phyloP scores from a whole-genome alignment of 2,797 vertebrate genomes.

The Selene dorsalis region DNA sequence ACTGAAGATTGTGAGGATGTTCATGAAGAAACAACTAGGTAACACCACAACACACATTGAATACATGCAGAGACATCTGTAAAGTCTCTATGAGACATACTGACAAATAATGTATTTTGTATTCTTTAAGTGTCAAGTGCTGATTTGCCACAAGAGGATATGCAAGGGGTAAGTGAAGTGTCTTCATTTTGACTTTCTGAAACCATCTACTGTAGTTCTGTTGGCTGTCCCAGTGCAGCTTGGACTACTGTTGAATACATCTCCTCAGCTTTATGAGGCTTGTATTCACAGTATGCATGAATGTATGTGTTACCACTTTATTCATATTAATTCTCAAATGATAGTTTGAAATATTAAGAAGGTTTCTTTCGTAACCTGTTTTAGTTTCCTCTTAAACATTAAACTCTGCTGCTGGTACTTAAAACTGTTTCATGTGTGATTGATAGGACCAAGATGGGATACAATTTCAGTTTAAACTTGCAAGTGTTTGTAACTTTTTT shows the following conservation, averaged over 20 bases:
- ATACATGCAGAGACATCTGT: neutral
- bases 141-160: neutral
- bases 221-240: neutral
- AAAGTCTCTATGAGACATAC: neutral
- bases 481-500: too few species aligned
- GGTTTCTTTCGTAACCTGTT: too few species aligned
- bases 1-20: neutral
- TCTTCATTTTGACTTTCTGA: too few species aligned
- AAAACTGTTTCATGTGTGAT: too few species aligned
- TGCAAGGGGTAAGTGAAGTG: slow-evolving; percentile 22
- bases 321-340: too few species aligned
- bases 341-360: too few species aligned
- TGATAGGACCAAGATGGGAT: too few species aligned
- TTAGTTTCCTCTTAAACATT: too few species aligned
- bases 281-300: neutral
- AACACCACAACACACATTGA: neutral
- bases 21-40: neutral
- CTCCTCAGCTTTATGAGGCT: neutral
- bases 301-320: neutral
- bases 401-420: too few species aligned
- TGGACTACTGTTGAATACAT: neutral
- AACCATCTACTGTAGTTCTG: too few species aligned
- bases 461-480: too few species aligned
- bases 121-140: neutral
- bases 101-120: neutral